These are phyloP conservation scores for Malacoraja senta DNA, from an alignment of 2,797 vertebrate species.

Conservation along the genomic window DNA sequence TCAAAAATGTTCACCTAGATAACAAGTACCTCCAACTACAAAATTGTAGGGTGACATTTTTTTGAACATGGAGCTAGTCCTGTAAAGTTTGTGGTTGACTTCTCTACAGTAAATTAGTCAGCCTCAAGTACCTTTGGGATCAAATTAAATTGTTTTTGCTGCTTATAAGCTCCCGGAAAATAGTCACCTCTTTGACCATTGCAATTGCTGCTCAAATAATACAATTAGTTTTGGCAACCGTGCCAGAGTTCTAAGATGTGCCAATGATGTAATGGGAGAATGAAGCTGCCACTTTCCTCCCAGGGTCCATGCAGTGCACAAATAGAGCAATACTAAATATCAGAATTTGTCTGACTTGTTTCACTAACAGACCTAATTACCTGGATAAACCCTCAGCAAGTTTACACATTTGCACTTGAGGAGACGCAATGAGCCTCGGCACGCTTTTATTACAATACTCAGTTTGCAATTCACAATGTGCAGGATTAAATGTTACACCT, in stretches of 20 bases:
- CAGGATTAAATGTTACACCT: too few relatives aligned
- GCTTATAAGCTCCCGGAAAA: not conserved
- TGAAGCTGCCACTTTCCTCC: not conserved
- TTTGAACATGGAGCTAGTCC: not conserved
- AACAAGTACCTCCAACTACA: not conserved
- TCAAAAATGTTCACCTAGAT: not conserved
- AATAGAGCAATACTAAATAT: not conserved
- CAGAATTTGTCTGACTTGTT: not conserved
- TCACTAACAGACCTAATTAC: not conserved
- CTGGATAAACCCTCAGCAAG: not conserved
- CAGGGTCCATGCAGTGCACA: not conserved
- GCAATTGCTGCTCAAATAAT: not conserved
- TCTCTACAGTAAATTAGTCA: not conserved
- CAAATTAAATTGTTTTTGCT: constrained; percentile 6
- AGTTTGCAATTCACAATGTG: too few relatives aligned
- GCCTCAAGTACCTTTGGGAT: not conserved
- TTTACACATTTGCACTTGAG: not conserved
- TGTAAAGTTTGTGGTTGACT: not conserved
- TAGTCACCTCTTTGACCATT: constrained; percentile 1
- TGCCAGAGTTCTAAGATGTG: not conserved
- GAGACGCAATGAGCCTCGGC: not conserved
- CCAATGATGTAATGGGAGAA: not conserved
- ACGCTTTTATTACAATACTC: too few relatives aligned
- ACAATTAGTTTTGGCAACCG: not conserved
- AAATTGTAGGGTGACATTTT: not conserved